Base-by-base conservation (phyloP, 1,140 invertebrate genomes). In the Leguminivora glycinivorella region DNA sequence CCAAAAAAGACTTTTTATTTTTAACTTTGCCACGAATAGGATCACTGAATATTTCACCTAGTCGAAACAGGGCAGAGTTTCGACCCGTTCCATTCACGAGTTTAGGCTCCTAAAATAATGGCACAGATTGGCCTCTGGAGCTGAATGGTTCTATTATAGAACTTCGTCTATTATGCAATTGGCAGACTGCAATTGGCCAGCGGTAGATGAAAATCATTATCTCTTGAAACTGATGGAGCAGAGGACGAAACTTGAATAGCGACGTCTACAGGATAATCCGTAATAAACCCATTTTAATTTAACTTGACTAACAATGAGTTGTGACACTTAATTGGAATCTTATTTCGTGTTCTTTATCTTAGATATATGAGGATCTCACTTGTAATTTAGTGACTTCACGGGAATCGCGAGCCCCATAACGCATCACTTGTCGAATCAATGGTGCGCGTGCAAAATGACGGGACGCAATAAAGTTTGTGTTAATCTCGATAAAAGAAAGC, bases 151-250 rank as follows among this genome's bases (percentile, higher is more conserved):
- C 85, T 88, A 88, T 87, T 88, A 79, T 84, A 83, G 83, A 76
- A 52, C 78, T 76, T 84, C 82, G 85, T 88, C 78, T 85, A 85
- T 88, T 83, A 88, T 90, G 84, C 74, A 88, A 84, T 81, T 85
- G 79, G 82, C 71, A 67, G 73, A 76, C 72, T 73, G 81, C 82
- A 84, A 87, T 87, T 75, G 72, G 72, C 79, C 70, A 63, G 69
- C 69, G 31, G 75, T 85, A 84, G 82, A 84, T 79, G 83, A 87
- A 88, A 87, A 90, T 90, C 83, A 85, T 90, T 88, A 88, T 76
- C 70, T 69, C 56, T 71, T 43, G 72, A 77, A 84, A 80, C 77
- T 83, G n/a, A n/a, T n/a, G 70, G 81, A 82, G 71, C 79, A 14
- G 58, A 79, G 68, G 58, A 74, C 70, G 69, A 72, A 76, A 71